Base-by-base conservation (phyloP, 35 echinoderm and acorn worm genomes). In the Hemicentrotus pulcherrimus region DNA sequence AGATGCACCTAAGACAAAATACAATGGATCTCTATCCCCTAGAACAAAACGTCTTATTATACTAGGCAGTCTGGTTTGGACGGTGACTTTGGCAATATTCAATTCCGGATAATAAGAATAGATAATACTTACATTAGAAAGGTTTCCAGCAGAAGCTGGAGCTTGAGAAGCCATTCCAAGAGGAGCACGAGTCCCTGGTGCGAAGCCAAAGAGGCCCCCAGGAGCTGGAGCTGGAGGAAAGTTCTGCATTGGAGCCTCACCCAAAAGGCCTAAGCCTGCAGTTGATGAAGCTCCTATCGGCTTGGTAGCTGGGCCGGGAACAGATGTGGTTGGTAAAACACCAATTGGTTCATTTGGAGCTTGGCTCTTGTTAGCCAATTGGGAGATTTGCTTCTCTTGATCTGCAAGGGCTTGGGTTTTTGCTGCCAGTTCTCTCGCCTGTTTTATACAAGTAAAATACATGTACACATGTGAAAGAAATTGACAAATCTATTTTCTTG, bases 361-460 rank as follows among this genome's bases (percentile, higher is more conserved):
- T 30, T 47, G 88, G 32, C 46, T 24, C 9, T 19, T 90, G 31
- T 18, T 4, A 30, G 88, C 88, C 91, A 93, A 22, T 47, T 93
- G 46, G 41, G 32, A 46, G 9, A 93, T 32, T 31, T 93, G 91
- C 46, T 15, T 13, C 47, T 93, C 4, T 58, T 95, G 94, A 41
- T 95, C 48, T 10, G 88, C 96, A 31, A 97, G 32, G 24, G 86
- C 87, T 58, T 92, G 32, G 32, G 95, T 95, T 65, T 95, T 97
- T 0, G 95, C 9, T 32, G 88, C 86, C 31, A 96, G 46, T 70
- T 96, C 95, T 85, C 86, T 94, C 6, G 92, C 85, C 92, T 96
- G 95, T 85, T 58, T 78, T 22, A 78, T 78, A 59, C 11, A 59
- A 59, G 52, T 59, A 59, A 59, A 59, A 59, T 41, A 41, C 35